These are phyloP conservation scores for Threskiornis aethiopicus DNA, from an alignment of 2,797 vertebrate genomes.

Conservation along the genomic window DNA sequence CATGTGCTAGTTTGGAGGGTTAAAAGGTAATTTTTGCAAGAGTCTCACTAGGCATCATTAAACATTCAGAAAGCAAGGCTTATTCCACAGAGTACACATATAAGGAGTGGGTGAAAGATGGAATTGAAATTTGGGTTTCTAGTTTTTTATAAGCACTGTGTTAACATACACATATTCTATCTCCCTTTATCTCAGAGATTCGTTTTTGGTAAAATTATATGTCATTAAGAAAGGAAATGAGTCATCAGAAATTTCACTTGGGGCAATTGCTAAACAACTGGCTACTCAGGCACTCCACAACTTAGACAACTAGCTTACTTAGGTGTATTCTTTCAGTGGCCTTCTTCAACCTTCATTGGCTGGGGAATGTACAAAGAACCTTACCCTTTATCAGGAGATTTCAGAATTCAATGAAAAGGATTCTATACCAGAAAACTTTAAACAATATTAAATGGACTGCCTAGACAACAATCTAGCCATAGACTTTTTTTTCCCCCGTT, in stretches of 20 bases:
- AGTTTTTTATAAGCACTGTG: background rate
- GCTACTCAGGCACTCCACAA: background rate
- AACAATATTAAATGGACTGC: background rate
- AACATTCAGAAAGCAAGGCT: background rate
- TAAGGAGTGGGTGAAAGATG: background rate
- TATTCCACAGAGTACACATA: background rate
- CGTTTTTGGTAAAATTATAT: background rate
- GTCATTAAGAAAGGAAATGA: background rate
- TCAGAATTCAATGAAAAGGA: background rate
- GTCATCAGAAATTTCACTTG: background rate
- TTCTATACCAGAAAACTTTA: background rate
- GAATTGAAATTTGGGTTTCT: background rate
- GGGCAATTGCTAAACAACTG: background rate
- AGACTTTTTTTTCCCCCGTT: background rate
- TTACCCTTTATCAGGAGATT: background rate
- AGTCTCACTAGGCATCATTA: background rate
- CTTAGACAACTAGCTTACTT: background rate
- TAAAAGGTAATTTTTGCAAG: background rate
- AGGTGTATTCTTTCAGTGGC: background rate
- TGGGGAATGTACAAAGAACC: background rate
- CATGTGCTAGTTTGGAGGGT: background rate
- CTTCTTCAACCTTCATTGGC: background rate
- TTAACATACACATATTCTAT: background rate
- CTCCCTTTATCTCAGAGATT: background rate
- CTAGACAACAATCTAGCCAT: background rate